Percentiles rank a stretch among this genome's conserved stretches.
phyloP scores from a whole-genome alignment of 2,888 invertebrate species.

The Limnephilus lunatus region DNA sequence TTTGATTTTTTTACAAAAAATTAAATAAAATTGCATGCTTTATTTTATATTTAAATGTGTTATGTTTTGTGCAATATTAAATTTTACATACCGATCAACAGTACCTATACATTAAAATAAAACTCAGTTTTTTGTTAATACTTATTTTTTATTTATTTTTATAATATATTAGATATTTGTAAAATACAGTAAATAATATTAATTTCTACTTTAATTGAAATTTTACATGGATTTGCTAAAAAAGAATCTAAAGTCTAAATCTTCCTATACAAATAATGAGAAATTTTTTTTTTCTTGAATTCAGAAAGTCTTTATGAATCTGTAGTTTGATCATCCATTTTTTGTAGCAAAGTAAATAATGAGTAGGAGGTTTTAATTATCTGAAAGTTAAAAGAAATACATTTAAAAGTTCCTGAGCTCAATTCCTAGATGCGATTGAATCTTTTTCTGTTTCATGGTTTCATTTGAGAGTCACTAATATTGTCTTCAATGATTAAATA shows the following conservation, averaged over 20 bases:
- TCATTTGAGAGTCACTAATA: too few relatives aligned
- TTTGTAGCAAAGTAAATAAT: slow-evolving; percentile 76
- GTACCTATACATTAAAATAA: neutral
- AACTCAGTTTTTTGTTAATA: neutral
- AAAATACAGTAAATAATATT: neutral
- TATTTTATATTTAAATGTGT: neutral
- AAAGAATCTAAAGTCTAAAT: neutral
- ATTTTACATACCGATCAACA: neutral
- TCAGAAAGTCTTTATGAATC: neutral
- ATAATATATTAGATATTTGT: too few relatives aligned
- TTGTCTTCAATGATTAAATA: too few relatives aligned
- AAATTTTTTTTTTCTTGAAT: neutral
- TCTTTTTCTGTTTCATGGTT: too few relatives aligned
- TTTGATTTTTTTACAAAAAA: neutral
- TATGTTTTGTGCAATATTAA: neutral
- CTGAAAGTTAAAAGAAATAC: slow-evolving; percentile 70
- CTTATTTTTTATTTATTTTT: neutral
- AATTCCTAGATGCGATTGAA: too few relatives aligned
- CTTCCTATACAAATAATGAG: neutral
- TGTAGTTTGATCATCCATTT: slow-evolving; percentile 68
- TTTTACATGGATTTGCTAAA: neutral
- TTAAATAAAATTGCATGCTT: neutral
- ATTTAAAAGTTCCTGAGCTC: too few relatives aligned
- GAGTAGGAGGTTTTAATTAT: slow-evolving; percentile 78
- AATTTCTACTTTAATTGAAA: neutral